Base-by-base conservation (phyloP, 2,113 vertebrate genomes). In the Tautogolabrus adspersus region DNA sequence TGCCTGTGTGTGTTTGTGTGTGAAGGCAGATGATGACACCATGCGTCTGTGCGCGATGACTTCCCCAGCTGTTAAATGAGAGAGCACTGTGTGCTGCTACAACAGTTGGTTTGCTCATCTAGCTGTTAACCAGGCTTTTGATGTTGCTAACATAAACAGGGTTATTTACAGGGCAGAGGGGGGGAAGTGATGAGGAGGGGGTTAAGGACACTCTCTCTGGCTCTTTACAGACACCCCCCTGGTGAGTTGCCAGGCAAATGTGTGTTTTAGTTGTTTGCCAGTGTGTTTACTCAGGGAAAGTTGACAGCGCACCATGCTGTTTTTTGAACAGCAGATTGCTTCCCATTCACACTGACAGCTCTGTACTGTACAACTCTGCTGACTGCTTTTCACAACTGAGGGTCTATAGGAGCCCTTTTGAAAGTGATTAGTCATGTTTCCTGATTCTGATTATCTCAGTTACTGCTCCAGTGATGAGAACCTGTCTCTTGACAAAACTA, bases 81-180 rank as follows among this genome's bases (percentile, higher is more conserved):
- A 85, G 83, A 68, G 79, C 12, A 5, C 69, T 63, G 72, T 75
- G 75, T 74, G 57, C n/a, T 16, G 5, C 71, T 66, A 38, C 46
- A n/a, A 73, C 92, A 93, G 81, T 91, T 93, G 91, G 83, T 91
- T 91, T 90, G 86, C 87, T 94, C 92, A 91, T 93, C 81, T 86
- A 73, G 84, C 69, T 58, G 30, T 78, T 66, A 79, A 81, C 58
- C 84, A 84, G 72, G 66, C 68, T 69, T 92, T 93, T 93, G 88
- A 93, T 89, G 85, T 92, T 59, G 62, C 75, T 21, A 82, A 88
- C 83, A 89, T 82, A 90, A 93, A 92, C 91, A 88, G 56, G 72
- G 75, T 89, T 91, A 82, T 92, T 93, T 90, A 92, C 78, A 81
- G 74, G 66, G 82, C 72, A 46, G 68, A 60, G 47, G 79, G 77